Evolutionary conservation across 2,113 vertebrate genomes (phyloP).

Genomic region (Coracopsis vasa): DNA sequence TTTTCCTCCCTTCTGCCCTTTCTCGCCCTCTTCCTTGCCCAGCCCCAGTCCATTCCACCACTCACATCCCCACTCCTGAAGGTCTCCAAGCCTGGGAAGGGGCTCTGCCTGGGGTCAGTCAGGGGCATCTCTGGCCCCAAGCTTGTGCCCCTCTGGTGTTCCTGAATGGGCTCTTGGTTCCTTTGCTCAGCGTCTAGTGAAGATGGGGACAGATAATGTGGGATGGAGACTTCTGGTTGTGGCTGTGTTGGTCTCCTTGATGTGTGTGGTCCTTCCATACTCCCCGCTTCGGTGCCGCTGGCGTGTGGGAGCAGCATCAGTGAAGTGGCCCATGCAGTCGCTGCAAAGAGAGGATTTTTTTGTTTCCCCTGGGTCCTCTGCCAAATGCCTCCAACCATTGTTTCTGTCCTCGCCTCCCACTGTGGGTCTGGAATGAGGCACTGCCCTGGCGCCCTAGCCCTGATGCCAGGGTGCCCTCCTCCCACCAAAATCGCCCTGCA

Average conservation of each 20-base stretch:
- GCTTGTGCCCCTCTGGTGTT: background rate
- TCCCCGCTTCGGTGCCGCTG: background rate
- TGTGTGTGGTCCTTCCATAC: constrained; percentile 42
- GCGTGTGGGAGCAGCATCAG: background rate
- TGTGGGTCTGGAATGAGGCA: background rate
- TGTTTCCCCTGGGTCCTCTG: constrained; percentile 12
- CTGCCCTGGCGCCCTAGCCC: background rate
- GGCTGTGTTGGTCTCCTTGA: background rate
- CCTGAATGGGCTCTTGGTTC: background rate
- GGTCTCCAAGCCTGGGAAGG: background rate
- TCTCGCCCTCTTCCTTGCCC: background rate
- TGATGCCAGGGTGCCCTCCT: background rate
- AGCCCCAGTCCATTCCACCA: background rate
- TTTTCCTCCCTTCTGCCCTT: background rate
- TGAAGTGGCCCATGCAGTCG: constrained; percentile 18
- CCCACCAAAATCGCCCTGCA: background rate
- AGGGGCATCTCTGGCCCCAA: background rate
- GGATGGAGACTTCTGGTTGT: constrained; percentile 15
- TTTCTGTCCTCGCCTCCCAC: constrained; percentile 29
- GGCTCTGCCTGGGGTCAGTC: background rate
- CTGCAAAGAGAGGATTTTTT: background rate
- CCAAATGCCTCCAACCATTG: constrained; percentile 40
- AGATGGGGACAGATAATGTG: background rate
- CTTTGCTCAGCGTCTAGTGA: background rate
- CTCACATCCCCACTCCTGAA: fast-evolving